Percentiles rank a stretch among this genome's conserved stretches.
These are phyloP conservation scores for Alethe diademata DNA, from an alignment of 2,113 vertebrate genomes.

Conservation along the genomic window DNA sequence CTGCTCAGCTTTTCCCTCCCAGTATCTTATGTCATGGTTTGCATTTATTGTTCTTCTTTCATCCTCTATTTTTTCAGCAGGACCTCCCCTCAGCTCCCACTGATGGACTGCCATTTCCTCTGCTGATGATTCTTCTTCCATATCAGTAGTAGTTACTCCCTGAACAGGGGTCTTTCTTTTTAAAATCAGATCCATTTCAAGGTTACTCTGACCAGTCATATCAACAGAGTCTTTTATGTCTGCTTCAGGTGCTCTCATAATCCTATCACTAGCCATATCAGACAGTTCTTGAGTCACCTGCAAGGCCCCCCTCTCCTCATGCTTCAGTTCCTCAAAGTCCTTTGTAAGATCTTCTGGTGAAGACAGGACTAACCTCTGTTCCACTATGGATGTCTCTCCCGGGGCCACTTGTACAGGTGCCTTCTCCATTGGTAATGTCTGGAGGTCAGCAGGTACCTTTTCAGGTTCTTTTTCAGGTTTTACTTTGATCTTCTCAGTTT, in stretches of 20 bases:
- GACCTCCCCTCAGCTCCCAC: conserved; percentile 31
- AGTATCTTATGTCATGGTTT: conserved; percentile 61
- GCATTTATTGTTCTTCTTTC: conserved; percentile 71
- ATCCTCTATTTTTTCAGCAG: conserved; percentile 71
- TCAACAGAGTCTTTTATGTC: conserved; percentile 29
- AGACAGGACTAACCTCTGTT: conserved; percentile 84
- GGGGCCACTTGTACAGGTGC: conserved; percentile 48
- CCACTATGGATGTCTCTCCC: conserved; percentile 59
- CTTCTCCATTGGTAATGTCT: conserved; percentile 55
- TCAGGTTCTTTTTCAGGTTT: conserved; percentile 77
- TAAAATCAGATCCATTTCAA: conserved; percentile 35
- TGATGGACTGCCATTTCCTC: conserved; percentile 58
- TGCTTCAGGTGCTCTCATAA: conserved; percentile 4
- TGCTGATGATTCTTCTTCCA: conserved; percentile 58
- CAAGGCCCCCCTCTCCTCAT: conserved; percentile 73
- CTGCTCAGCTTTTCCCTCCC: conserved; percentile 36
- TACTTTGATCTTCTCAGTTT: conserved; percentile 83
- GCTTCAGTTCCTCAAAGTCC: conserved; percentile 92
- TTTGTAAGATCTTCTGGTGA: conserved; percentile 96
- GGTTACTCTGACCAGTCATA: background rate
- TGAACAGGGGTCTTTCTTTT: conserved; percentile 65
- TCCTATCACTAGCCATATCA: background rate
- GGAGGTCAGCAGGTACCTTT: conserved; percentile 72
- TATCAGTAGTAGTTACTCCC: conserved; percentile 57
- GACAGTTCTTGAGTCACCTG: conserved; percentile 21